Evolutionary conservation across 2,797 vertebrate species (phyloP).

Genomic region (Crypturellus tataupa): DNA sequence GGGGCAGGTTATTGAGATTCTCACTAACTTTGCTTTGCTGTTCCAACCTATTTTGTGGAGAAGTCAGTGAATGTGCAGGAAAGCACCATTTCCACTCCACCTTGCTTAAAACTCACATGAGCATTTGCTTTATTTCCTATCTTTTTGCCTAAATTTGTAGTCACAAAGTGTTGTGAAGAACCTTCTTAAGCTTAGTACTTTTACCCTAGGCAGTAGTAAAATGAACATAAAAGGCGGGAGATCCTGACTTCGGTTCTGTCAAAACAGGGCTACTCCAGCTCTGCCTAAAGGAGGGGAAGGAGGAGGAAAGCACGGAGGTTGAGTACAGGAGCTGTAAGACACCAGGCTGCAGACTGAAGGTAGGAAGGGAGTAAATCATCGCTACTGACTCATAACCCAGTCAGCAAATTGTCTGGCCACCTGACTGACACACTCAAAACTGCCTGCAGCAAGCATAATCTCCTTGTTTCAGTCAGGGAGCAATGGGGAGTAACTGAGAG

Average conservation of each 20-base stretch:
- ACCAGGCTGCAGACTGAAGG: neutral
- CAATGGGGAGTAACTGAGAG: accelerated
- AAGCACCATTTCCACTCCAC: neutral
- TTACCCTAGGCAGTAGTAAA: neutral
- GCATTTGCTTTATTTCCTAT: neutral
- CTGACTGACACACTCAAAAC: accelerated
- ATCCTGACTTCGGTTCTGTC: accelerated
- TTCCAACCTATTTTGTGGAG: neutral
- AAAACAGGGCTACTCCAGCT: neutral
- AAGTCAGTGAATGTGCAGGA: neutral
- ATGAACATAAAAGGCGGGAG: neutral
- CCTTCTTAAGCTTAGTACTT: neutral
- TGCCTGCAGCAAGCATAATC: neutral
- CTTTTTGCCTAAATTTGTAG: neutral
- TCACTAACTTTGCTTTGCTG: neutral
- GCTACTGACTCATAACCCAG: neutral
- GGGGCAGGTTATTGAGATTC: neutral
- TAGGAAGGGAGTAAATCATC: neutral
- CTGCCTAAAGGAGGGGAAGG: neutral
- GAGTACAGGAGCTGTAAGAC: accelerated
- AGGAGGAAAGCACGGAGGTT: neutral
- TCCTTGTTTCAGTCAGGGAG: neutral
- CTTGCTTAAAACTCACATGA: neutral
- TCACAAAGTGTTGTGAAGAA: neutral
- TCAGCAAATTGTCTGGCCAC: neutral